Percentiles rank a stretch among this genome's conserved stretches.
phyloP scores from a whole-genome alignment of 2,113 vertebrate species.

The Colinus virginianus region DNA sequence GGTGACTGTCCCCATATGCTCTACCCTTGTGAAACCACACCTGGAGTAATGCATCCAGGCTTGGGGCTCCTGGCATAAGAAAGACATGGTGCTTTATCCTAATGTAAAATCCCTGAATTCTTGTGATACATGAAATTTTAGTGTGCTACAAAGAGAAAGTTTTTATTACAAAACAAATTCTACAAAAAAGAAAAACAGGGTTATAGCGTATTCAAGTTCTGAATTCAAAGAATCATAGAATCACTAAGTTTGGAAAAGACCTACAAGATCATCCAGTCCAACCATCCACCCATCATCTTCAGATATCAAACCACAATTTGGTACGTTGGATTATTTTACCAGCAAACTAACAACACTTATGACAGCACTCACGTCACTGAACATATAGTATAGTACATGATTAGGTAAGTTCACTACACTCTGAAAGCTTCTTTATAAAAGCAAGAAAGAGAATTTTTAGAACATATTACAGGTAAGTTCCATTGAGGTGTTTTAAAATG shows the following conservation, averaged over 20 bases:
- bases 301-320: neutral
- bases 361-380: neutral
- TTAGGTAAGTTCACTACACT: neutral
- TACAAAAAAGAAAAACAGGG: neutral
- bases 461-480: neutral
- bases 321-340: neutral
- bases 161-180: neutral
- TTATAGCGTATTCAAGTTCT: neutral
- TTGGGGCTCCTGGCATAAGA: neutral
- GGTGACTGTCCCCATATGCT: neutral
- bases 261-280: too few species aligned
- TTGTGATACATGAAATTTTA: neutral
- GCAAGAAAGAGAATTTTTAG: neutral
- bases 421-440: neutral
- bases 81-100: neutral
- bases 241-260: too few species aligned
- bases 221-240: neutral
- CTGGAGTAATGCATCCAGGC: neutral
- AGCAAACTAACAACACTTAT: neutral
- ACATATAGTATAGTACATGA: neutral
- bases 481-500: neutral
- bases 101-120: neutral
- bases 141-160: neutral
- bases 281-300: neutral
- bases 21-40: neutral